These are phyloP conservation scores for Drosophila engyochracea DNA, from an alignment of 2,888 invertebrate genomes.

Conservation along the genomic window DNA sequence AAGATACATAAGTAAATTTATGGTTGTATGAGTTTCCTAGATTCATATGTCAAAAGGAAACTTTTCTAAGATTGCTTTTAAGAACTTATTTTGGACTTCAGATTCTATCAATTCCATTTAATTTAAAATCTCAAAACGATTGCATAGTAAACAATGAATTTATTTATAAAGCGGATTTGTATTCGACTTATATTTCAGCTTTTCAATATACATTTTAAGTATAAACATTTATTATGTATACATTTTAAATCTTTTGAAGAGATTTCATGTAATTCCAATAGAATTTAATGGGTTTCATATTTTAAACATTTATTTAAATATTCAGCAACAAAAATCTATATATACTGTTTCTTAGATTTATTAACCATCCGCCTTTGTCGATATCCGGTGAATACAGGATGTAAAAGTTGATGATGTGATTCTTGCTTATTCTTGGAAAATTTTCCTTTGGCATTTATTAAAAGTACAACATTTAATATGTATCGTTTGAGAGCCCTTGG, in stretches of 20 bases:
- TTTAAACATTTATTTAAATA: background rate
- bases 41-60: background rate
- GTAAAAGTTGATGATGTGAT: background rate
- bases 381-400: background rate
- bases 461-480: background rate
- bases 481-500: background rate
- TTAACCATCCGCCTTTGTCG: background rate
- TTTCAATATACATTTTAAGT: background rate
- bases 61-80: background rate
- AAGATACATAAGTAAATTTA: background rate
- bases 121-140: background rate
- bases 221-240: too few species aligned
- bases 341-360: background rate
- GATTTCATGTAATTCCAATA: background rate
- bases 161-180: background rate
- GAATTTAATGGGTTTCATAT: background rate
- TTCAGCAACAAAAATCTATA: background rate
- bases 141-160: background rate
- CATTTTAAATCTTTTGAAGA: background rate
- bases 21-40: background rate
- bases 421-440: background rate
- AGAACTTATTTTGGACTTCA: background rate
- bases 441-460: background rate
- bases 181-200: background rate
- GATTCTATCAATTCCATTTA: background rate